Evolutionary conservation across 2,888 invertebrate genomes (phyloP), one percentile per base, ranked within the genome.

Genomic region (Strigamia transsilvanica): DNA sequence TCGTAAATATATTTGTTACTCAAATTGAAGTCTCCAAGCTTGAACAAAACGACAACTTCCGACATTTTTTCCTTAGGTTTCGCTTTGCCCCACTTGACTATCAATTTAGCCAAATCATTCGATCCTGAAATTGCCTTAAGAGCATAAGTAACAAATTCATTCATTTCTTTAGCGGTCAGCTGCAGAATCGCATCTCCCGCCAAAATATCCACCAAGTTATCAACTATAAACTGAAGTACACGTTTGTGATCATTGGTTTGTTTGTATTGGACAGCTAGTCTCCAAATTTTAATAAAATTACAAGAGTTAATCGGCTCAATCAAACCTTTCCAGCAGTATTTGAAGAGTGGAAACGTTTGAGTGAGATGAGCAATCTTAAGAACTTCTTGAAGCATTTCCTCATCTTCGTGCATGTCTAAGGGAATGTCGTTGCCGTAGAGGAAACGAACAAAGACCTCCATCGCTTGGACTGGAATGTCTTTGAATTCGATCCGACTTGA

Each of bases 261-360:
- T n/a, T 73, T 73, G n/a, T 73, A 73, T 15, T 73, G 73, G 9
- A 73, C 73, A 10, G 73, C 27, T 4, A 73, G 73, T 73, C n/a
- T 79, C 79, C 79, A 79, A 23, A 79, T 79, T 38, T 79, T 42
- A 42, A 42, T 42, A 41, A 79, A 79, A 18, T 79, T 79, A 21
- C 42, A 18, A 10, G 79, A n/a, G 34, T 38, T 42, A 41, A 79
- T 38, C 13, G 42, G 38, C n/a, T 38, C 79, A 38, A 79, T 42
- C 79, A 79, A 41, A 23, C 42, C 42, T 42, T 79, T 79, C 41
- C 79, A 79, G 79, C 79, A 79, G 21, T 42, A 79, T 41, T 79
- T 38, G 79, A 79, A 79, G 21, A 79, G 42, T 18, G 42, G 79
- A 42, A 42, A 38, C 10, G 42, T 38, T 41, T 79, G 79, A 38